These are phyloP conservation scores for Apis florea DNA, from an alignment of 1,140 invertebrate species.

Conservation along the genomic window DNA sequence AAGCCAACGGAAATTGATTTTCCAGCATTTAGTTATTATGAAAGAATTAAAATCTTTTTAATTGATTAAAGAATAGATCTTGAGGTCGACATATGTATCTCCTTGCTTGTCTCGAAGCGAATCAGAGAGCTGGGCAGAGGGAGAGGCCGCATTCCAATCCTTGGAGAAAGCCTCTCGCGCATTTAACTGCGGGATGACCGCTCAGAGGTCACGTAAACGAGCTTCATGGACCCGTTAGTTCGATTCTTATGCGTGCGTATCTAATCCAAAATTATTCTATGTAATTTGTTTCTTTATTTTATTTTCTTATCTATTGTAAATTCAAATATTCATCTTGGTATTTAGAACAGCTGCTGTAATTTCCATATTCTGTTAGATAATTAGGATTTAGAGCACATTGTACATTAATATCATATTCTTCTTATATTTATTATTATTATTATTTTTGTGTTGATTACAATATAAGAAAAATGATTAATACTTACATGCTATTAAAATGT, in stretches of 20 bases:
- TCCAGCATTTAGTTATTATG: background rate
- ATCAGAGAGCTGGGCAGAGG: conserved; percentile 48
- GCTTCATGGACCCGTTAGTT: conserved; percentile 43
- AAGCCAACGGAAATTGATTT: conserved; percentile 10
- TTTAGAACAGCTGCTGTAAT: background rate
- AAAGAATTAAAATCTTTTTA: conserved; percentile 4
- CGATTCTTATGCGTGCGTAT: conserved; percentile 22
- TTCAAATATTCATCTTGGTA: background rate
- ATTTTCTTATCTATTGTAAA: background rate
- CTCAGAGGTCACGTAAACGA: conserved; percentile 52
- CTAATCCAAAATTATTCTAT: conserved; percentile 39
- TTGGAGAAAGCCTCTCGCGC: conserved; percentile 73
- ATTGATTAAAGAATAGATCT: conserved; percentile 37
- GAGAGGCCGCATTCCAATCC: conserved; percentile 70
- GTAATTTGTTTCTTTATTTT: background rate
- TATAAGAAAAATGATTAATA: no score
- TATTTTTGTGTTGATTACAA: background rate
- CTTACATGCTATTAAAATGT: no score
- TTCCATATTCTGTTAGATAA: no score
- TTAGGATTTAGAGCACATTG: background rate
- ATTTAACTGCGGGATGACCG: conserved; percentile 58
- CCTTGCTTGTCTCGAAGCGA: conserved; percentile 34
- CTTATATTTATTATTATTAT: background rate
- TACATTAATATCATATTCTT: background rate
- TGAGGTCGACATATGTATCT: conserved; percentile 55